A percentile compares a stretch with the other conserved stretches of the same genome.
Conservation (phyloP, 53 echinoderm and acorn worm genomes). For the Stichopus horrens region DNA sequence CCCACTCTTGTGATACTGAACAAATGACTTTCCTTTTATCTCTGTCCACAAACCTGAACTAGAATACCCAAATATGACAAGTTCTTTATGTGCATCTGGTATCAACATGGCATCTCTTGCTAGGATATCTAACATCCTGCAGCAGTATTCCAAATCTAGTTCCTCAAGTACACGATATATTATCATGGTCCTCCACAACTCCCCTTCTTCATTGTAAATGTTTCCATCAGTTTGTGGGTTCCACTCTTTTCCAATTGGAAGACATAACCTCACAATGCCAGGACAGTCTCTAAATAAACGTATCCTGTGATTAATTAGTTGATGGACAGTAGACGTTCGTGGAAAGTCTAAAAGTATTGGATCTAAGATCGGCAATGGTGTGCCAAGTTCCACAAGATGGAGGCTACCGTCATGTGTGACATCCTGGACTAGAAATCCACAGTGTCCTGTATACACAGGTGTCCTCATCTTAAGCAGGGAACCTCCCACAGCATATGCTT, state of each 20-base stretch:
- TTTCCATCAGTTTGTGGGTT: neutral
- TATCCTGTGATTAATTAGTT: neutral
- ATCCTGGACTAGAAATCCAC: slow-evolving; percentile 5
- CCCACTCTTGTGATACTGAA: neutral
- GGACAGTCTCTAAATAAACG: neutral
- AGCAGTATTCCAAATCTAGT: neutral
- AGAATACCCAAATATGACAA: slow-evolving; percentile 7
- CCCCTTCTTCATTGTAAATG: slow-evolving; percentile 17
- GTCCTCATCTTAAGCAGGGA: neutral
- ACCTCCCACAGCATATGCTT: neutral
- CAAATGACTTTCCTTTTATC: neutral
- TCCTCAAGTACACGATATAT: neutral
- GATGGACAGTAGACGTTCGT: neutral
- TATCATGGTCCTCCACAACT: neutral
- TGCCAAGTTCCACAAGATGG: slow-evolving; percentile 7
- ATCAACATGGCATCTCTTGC: neutral
- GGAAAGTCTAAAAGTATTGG: slow-evolving; percentile 1
- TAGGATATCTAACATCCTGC: neutral
- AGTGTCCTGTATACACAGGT: neutral
- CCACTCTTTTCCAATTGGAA: neutral
- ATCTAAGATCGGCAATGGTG: neutral
- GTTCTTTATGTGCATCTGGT: neutral
- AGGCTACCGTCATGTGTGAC: neutral
- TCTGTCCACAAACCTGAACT: neutral
- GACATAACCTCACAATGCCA: neutral